A percentile compares a stretch with the other conserved stretches of the same genome.
These are phyloP conservation scores for Cromileptes altivelis DNA, from an alignment of 2,113 vertebrate genomes.

Conservation along the genomic window DNA sequence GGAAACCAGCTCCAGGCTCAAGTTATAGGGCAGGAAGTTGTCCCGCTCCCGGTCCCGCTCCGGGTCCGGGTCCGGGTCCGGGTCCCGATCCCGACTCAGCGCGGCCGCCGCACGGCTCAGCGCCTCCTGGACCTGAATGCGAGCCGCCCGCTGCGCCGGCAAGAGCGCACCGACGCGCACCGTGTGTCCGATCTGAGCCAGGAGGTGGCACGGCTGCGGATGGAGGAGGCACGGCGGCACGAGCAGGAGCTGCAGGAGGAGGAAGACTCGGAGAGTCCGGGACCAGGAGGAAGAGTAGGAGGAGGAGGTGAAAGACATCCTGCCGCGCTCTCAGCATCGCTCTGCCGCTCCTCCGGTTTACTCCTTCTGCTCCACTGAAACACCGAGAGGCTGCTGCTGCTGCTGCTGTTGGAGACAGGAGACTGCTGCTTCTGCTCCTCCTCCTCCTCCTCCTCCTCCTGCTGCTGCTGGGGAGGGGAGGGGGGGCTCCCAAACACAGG, in stretches of 20 bases:
- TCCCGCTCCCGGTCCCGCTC: slow-evolving; percentile 23
- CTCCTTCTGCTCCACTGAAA: slow-evolving; percentile 35
- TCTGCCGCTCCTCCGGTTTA: slow-evolving; percentile 66
- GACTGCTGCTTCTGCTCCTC: background rate
- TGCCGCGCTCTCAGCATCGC: slow-evolving; percentile 84
- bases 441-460: slow-evolving; percentile 11
- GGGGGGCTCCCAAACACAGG: background rate
- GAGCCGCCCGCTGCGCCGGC: slow-evolving; percentile 78
- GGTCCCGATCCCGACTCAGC: slow-evolving; percentile 56
- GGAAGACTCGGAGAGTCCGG: slow-evolving; percentile 60
- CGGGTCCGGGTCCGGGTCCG: slow-evolving; percentile 1
- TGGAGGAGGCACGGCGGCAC: slow-evolving; percentile 76
- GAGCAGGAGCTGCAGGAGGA: slow-evolving; percentile 76
- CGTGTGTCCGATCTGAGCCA: slow-evolving; percentile 83
- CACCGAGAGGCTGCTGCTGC: slow-evolving; percentile 20
- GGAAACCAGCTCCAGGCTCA: slow-evolving; percentile 87
- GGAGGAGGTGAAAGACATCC: slow-evolving; percentile 81
- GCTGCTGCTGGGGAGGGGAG: background rate
- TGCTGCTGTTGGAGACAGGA: background rate
- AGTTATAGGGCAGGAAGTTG: slow-evolving; percentile 85
- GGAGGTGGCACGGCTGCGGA: slow-evolving; percentile 88
- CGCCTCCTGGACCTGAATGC: slow-evolving; percentile 82
- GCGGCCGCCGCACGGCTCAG: slow-evolving; percentile 78
- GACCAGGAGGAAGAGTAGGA: slow-evolving; percentile 75
- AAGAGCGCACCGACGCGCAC: slow-evolving; percentile 88